Evolutionary conservation across 2,888 invertebrate genomes (phyloP), one percentile per base, ranked within the genome.

Genomic region (Epicampocera succincta): DNA sequence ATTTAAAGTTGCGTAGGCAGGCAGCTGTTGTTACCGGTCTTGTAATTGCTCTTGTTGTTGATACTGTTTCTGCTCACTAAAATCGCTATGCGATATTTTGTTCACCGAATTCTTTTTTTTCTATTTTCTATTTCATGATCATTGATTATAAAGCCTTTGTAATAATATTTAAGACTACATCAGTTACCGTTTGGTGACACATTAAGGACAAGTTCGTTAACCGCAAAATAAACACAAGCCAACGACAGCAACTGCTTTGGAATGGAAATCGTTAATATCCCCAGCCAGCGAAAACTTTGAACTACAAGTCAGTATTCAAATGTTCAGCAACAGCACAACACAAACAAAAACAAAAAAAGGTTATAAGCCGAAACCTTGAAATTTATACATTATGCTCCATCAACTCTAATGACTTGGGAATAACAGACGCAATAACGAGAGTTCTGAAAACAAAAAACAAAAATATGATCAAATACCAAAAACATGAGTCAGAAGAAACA

Each of bases 121-220:
- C 3, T 61, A 75, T 72, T 61, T 58, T 77, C 68, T 60, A 82
- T 78, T 71, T 82, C 78, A 82, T 78, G 82, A 82, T 78, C 82
- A 78, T 82, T 82, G 82, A 82, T 82, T 82, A 78, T 82, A 73
- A 80, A 73, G 61, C 74, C 65, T 74, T 74, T 82, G 74, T 75
- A 71, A 75, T 17, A 75, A 78, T 82, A 75, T 82, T 82, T 78
- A 78, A 78, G 78, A 82, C 75, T 75, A 78, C 82, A 82, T 82
- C 82, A 82, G 78, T 82, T 82, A 82, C 82, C 82, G 74, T 82
- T 82, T 74, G 78, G 82, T 82, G 82, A 82, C 82, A 82, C 78
- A 82, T 82, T 82, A 82, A 82, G 82, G 82, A 82, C 82, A 82
- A 82, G 82, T 82, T 78, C 82, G 82, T 82, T 82, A 82, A 78